Percentiles rank a stretch among this genome's conserved stretches.
These are phyloP conservation scores for Agrochola litura DNA, from an alignment of 2,888 invertebrate species.

Conservation along the genomic window DNA sequence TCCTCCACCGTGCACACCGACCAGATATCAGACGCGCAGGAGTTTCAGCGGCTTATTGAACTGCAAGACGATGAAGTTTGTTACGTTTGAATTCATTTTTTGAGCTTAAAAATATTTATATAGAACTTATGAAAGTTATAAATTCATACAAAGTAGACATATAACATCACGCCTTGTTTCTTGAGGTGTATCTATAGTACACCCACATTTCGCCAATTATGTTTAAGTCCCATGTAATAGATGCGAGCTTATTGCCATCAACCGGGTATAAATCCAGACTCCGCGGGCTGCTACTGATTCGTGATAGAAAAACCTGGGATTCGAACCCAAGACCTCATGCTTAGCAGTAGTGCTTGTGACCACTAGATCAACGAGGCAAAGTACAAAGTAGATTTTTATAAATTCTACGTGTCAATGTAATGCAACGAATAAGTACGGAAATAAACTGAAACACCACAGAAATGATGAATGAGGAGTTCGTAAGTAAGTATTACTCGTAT, in stretches of 20 bases:
- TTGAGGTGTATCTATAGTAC: no score
- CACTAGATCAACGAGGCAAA: no score
- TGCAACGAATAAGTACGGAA: not conserved
- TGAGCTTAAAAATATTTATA: not conserved
- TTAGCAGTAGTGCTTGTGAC: no score
- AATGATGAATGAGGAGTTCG: not conserved
- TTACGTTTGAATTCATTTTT: not conserved
- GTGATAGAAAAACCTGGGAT: no score
- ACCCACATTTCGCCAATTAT: no score
- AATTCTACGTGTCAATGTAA: not conserved
- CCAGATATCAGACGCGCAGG: constrained; percentile 70
- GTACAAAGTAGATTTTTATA: not conserved
- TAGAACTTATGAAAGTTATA: not conserved
- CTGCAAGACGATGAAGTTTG: constrained; percentile 81
- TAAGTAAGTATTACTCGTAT: not conserved
- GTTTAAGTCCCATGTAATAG: no score
- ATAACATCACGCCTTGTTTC: no score
- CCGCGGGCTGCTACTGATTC: no score
- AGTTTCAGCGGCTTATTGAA: constrained; percentile 80
- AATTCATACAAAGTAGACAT: not conserved
- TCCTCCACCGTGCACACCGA: constrained; percentile 51
- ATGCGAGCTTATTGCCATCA: no score
- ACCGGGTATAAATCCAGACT: no score
- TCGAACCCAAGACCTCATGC: no score
- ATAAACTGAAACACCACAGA: not conserved